These are phyloP conservation scores for Clistopyga incitator DNA, from an alignment of 2,888 invertebrate species.

Conservation along the genomic window DNA sequence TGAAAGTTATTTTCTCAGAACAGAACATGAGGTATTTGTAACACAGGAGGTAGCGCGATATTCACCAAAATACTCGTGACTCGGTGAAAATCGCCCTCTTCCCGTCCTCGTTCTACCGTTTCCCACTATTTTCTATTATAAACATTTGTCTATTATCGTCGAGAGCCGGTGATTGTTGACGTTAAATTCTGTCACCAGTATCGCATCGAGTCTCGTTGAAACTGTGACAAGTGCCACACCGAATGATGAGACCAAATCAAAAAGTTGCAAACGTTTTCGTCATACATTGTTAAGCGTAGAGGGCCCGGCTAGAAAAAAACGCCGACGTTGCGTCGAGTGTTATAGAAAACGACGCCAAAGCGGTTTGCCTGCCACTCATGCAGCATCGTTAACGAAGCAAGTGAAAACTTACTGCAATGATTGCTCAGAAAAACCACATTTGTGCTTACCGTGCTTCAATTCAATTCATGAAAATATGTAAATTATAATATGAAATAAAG, in stretches of 20 bases:
- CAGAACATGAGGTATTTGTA: no score
- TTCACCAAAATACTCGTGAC: no score
- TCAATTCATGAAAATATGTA: slow-evolving; percentile 1
- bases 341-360: slow-evolving; percentile 13
- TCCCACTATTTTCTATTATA: not conserved
- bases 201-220: not conserved
- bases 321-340: slow-evolving; percentile 2
- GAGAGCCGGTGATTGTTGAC: slow-evolving; percentile 3
- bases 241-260: not conserved
- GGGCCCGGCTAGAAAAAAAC: slow-evolving; percentile 2
- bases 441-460: slow-evolving; percentile 8
- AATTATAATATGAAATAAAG: not conserved
- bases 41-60: no score
- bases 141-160: not conserved
- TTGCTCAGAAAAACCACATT: slow-evolving; percentile 21
- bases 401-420: slow-evolving; percentile 16
- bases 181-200: slow-evolving; percentile 5
- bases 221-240: not conserved
- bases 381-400: slow-evolving; percentile 20
- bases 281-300: slow-evolving; percentile 19
- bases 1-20: not conserved
- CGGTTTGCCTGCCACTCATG: slow-evolving; percentile 10
- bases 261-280: slow-evolving; percentile 2
- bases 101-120: no score
- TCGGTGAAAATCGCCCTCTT: no score